A percentile compares a stretch with the other conserved stretches of the same genome.
These are phyloP conservation scores for Aplochiton taeniatus DNA, from an alignment of 2,797 vertebrate species.

Conservation along the genomic window DNA sequence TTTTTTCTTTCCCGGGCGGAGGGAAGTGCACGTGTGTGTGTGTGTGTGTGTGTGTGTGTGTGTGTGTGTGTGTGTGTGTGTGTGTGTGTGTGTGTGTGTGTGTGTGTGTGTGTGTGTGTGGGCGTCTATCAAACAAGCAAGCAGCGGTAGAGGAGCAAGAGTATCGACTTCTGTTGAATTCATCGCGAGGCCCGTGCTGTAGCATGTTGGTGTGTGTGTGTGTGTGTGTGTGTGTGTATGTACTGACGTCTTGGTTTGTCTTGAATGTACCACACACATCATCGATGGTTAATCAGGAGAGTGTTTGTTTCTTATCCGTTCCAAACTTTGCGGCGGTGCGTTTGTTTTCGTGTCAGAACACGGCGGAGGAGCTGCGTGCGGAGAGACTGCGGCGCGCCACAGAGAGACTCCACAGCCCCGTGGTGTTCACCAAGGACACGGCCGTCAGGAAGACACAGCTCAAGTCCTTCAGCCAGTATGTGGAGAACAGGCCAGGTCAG, in stretches of 20 bases:
- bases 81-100: conserved; percentile 1
- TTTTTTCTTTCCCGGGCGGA: conserved; percentile 64
- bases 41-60: conserved; percentile 30
- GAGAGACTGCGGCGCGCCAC: conserved; percentile 88
- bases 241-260: background rate
- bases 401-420: conserved; percentile 89
- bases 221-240: conserved; percentile 14
- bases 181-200: conserved; percentile 1
- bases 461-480: conserved; percentile 97
- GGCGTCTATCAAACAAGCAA: conserved; percentile 31
- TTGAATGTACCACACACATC: no score
- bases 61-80: no score
- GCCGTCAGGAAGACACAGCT: conserved; percentile 95
- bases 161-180: conserved; percentile 47
- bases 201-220: background rate
- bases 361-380: conserved; percentile 85
- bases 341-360: conserved; percentile 76
- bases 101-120: conserved; percentile 3
- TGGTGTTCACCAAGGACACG: conserved; percentile 94
- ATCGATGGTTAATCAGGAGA: no score
- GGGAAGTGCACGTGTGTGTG: conserved; percentile 34
- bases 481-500: conserved; percentile 94
- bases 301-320: no score
- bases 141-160: conserved; percentile 28
- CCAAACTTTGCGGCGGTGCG: background rate